These are phyloP conservation scores for Steatornis caripensis DNA, from an alignment of 2,113 vertebrate species.

Conservation along the genomic window DNA sequence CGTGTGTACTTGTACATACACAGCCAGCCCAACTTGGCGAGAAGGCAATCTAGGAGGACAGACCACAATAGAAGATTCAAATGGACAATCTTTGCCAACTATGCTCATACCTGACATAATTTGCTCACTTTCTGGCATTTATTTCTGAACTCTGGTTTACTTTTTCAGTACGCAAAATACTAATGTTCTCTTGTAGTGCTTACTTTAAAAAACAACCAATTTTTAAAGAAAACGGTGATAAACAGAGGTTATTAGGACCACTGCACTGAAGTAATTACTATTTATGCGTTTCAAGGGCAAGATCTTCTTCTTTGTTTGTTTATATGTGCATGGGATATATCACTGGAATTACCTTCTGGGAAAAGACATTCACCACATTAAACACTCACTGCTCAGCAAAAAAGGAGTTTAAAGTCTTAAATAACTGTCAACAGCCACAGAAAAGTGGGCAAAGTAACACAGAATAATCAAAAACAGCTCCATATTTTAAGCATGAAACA, in stretches of 20 bases:
- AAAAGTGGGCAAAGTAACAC: slow-evolving; percentile 67
- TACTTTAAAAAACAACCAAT: not conserved
- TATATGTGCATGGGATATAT: not conserved
- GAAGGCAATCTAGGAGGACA: not conserved
- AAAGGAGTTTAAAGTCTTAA: slow-evolving; percentile 58
- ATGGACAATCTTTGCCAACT: not conserved
- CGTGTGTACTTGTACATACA: not conserved
- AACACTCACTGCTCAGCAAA: slow-evolving; percentile 58
- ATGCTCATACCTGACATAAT: not conserved
- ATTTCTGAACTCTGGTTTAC: not conserved
- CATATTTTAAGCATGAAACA: slow-evolving; percentile 79
- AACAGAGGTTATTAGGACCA: not conserved
- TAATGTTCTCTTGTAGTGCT: not conserved
- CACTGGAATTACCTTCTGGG: slow-evolving; percentile 39
- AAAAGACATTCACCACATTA: slow-evolving; percentile 36
- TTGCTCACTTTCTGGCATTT: not conserved
- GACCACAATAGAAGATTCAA: too few species aligned
- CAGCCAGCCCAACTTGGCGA: rapidly evolving
- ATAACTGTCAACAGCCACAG: slow-evolving; percentile 63
- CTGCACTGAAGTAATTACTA: not conserved
- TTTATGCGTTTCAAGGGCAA: not conserved
- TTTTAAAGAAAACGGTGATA: not conserved
- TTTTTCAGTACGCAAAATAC: not conserved
- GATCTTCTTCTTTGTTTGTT: not conserved
- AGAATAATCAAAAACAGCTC: slow-evolving; percentile 76